Evolutionary conservation across 37 sponge, comb jelly and placozoan genomes (phyloP).

Genomic region (Corticium candelabrum): DNA sequence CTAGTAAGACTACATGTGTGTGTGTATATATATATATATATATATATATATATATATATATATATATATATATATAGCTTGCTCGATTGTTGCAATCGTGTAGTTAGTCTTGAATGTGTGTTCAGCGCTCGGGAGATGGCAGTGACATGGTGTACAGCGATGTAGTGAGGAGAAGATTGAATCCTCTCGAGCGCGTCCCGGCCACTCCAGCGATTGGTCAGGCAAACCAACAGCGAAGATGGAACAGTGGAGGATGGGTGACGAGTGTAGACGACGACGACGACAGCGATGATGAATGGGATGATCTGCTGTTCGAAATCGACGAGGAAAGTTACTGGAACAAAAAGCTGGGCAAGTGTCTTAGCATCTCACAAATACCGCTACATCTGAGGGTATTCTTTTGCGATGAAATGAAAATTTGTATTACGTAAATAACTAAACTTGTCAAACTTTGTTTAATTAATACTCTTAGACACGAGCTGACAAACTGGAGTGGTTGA

Average conservation of each 20-base stretch:
- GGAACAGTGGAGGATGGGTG: neutral
- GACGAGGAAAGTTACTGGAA: neutral
- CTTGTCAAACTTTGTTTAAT: neutral
- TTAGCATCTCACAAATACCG: neutral
- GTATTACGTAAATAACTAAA: too few species aligned
- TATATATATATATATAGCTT: too few species aligned
- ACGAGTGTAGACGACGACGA: neutral
- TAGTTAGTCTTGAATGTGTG: too few species aligned
- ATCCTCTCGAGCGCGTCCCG: neutral
- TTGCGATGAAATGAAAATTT: too few species aligned
- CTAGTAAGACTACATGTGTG: too few species aligned
- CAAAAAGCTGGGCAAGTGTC: neutral
- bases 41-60: too few species aligned
- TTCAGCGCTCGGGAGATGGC: too few species aligned
- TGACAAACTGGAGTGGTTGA: neutral
- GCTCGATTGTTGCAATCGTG: too few species aligned
- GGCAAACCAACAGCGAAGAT: too few species aligned
- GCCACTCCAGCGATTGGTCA: neutral
- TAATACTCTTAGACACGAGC: neutral
- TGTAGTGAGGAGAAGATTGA: neutral
- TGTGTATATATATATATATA: too few species aligned
- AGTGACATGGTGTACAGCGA: too few species aligned
- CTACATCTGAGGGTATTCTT: neutral
- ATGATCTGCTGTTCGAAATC: neutral
- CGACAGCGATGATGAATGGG: neutral